Percentiles rank a stretch among this genome's conserved stretches.
phyloP scores from a whole-genome alignment of 2,113 vertebrate species.

The Scalopus aquaticus region DNA sequence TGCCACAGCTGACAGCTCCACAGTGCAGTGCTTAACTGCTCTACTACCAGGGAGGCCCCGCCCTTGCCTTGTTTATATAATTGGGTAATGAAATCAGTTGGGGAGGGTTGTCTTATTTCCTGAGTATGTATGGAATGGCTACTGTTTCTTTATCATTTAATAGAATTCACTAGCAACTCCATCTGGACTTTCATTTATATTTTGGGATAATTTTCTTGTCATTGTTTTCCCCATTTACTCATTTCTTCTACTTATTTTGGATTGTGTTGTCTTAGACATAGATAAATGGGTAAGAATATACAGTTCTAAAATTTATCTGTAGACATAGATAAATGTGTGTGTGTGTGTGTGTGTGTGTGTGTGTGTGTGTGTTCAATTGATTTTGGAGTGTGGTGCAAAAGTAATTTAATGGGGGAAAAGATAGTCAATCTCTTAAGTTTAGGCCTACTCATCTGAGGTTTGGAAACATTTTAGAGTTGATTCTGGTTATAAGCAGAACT shows the following conservation, averaged over 20 bases:
- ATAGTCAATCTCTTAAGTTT: background rate
- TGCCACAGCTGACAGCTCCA: no score
- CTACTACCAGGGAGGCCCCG: no score
- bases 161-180: background rate
- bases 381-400: no score
- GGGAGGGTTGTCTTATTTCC: background rate
- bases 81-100: background rate
- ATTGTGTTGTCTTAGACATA: background rate
- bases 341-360: no score
- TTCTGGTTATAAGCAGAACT: background rate
- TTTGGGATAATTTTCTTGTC: background rate
- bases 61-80: no score
- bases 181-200: background rate
- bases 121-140: background rate
- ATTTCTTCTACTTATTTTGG: background rate
- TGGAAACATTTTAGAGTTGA: background rate
- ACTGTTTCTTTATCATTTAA: constrained; percentile 8
- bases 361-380: no score
- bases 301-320: background rate
- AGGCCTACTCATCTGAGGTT: background rate
- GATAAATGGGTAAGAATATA: background rate
- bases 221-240: constrained; percentile 1
- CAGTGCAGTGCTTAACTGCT: no score
- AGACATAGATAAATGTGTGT: no score
- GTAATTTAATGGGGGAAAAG: background rate